These are phyloP conservation scores for Okamejei kenojei DNA, from an alignment of 2,797 vertebrate genomes.

Conservation along the genomic window DNA sequence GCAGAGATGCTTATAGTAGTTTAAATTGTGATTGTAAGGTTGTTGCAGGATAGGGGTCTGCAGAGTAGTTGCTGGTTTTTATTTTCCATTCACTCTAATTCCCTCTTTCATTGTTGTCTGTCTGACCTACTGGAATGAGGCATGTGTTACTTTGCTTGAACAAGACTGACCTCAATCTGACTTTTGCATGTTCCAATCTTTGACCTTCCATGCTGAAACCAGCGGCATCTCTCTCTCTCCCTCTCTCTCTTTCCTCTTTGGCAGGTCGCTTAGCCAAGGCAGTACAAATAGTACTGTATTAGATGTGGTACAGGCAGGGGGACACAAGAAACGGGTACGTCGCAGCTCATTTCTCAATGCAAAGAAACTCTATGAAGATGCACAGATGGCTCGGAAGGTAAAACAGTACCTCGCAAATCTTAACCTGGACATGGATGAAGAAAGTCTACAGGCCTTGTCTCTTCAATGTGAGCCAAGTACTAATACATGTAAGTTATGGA, in stretches of 20 bases:
- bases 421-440: constrained; percentile 89
- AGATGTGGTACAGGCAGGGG: constrained; percentile 85
- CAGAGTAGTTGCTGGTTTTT: constrained; percentile 35
- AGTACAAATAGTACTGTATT: constrained; percentile 83
- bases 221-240: constrained; percentile 44
- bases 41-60: constrained; percentile 40
- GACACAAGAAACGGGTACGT: constrained; percentile 93
- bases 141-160: constrained; percentile 63
- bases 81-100: constrained; percentile 46
- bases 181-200: constrained; percentile 53
- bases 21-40: constrained; percentile 45
- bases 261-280: constrained; percentile 95
- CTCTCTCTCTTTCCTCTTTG: constrained; percentile 34
- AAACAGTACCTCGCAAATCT: constrained; percentile 92
- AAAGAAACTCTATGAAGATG: constrained; percentile 97
- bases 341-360: constrained; percentile 97
- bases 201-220: constrained; percentile 32
- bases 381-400: constrained; percentile 95
- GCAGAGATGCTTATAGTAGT: constrained; percentile 45
- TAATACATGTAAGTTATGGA: constrained; percentile 74
- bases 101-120: constrained; percentile 50
- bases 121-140: constrained; percentile 68
- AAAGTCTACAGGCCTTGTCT: constrained; percentile 86
- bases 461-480: constrained; percentile 90
- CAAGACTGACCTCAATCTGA: constrained; percentile 53